phyloP scores from a whole-genome alignment of 2,797 vertebrate genomes.

The Acanthornis magna region DNA sequence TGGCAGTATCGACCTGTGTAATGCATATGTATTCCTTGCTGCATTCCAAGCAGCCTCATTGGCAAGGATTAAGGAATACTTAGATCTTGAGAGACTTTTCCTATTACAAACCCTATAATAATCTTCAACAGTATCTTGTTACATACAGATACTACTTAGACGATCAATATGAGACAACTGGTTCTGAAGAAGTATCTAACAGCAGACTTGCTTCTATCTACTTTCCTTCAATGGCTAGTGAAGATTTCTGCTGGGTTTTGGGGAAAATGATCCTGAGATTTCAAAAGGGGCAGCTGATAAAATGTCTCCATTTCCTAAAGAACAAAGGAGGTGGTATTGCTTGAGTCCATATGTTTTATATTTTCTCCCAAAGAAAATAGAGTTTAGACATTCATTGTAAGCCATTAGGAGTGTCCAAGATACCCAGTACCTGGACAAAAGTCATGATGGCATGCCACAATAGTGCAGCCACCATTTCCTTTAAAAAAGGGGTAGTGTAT shows the following conservation, averaged over 20 bases:
- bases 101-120: neutral
- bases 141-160: neutral
- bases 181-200: neutral
- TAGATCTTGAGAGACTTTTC: neutral
- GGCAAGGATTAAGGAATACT: neutral
- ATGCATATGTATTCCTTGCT: neutral
- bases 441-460: neutral
- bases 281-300: neutral
- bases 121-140: neutral
- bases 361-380: neutral
- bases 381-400: neutral
- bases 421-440: neutral
- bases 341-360: neutral
- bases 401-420: neutral
- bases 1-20: rapidly evolving
- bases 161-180: neutral
- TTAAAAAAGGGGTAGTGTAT: neutral
- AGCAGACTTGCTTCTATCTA: neutral
- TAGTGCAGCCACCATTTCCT: neutral
- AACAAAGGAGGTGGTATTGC: neutral
- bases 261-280: neutral
- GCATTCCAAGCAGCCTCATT: neutral
- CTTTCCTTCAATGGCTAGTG: neutral
- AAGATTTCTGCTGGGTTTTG: neutral
- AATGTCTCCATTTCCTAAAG: neutral